Base-by-base conservation (phyloP, 2,113 vertebrate genomes). In the Coryphaenoides rupestris region DNA sequence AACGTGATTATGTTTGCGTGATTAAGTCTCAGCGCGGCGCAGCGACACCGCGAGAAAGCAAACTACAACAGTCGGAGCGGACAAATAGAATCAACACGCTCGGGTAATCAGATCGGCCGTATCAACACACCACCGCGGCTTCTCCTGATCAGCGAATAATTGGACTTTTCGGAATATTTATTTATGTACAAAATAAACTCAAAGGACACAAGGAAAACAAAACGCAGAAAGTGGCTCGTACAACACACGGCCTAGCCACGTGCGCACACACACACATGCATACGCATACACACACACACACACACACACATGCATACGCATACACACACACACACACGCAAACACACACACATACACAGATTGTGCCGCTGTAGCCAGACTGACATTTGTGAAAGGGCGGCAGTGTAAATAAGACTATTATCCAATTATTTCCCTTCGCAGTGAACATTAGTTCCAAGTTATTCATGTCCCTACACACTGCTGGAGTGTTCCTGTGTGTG, bases 281-380 rank as follows among this genome's bases (percentile, higher is more conserved):
- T 3, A 19, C 1, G 19, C 52, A n/a, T 3, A n/a, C 12, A 49
- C 59, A 33, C 55, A 23, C 21, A 19, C 45, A n/a, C n/a, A 61
- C 60, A 54, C 19, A 61, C 58, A 68, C 49, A 55, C 58, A 60
- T 49, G 54, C 57, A 45, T 14, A 21, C 23, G 15, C 57, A 53
- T 56, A 52, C 46, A 60, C 47, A 52, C 55, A 53, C 47, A n/a
- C n/a, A n/a, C 60, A 54, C 19, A 61, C 58, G 60, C 49, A 55
- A 47, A 60, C 21, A 57, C 21, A 12, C 46, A 47, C 46, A 47
- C 46, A 47, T 12, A 47, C 46, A 47, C 46, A 47, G 3, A 3
- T 16, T 3, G 3, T 14, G 10, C 3, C 10, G 12, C 46, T 47
- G 2, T 47, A 47, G 46, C 3, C 3, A 47, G 15, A 47, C 3